Percentiles rank a stretch among this genome's conserved stretches.
These are phyloP conservation scores for Platichthys stellatus DNA, from an alignment of 2,113 vertebrate species.

Conservation along the genomic window DNA sequence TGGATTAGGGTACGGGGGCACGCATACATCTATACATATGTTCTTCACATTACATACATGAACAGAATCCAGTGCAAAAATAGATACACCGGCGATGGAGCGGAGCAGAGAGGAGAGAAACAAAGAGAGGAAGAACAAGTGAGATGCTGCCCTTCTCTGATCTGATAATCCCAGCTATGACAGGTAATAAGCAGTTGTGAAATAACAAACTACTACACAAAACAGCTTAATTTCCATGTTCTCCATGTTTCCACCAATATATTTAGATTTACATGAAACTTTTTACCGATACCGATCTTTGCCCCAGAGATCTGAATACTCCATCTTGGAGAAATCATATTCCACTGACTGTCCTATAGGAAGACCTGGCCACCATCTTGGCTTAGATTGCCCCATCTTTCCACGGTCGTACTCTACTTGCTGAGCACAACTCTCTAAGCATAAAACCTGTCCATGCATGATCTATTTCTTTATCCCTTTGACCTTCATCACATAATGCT, in stretches of 20 bases:
- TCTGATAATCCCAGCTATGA: constrained; percentile 30
- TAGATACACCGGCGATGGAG: not conserved
- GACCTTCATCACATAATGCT: constrained; percentile 41
- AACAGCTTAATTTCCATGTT: constrained; percentile 39
- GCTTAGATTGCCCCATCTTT: constrained; percentile 39
- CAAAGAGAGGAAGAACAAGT: not conserved
- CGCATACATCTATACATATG: constrained; percentile 43
- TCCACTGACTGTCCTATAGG: constrained; percentile 1
- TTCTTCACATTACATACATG: constrained; percentile 42
- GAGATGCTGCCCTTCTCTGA: constrained; percentile 22
- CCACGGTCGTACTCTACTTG: constrained; percentile 37
- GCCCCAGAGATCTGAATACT: constrained; percentile 5
- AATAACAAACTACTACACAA: constrained; percentile 53
- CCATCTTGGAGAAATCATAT: constrained; percentile 16
- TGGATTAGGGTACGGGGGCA: constrained; percentile 28
- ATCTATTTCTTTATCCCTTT: constrained; percentile 46
- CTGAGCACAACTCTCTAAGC: constrained; percentile 44
- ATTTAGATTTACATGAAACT: constrained; percentile 19
- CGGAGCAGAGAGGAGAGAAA: constrained; percentile 3
- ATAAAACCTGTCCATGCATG: constrained; percentile 56
- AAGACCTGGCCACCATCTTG: constrained; percentile 33
- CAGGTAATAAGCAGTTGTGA: constrained; percentile 47
- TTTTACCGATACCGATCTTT: constrained; percentile 21
- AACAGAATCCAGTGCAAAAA: constrained; percentile 23
- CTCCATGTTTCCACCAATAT: constrained; percentile 18